These are phyloP conservation scores for Mongoloraphidia duomilia DNA, from an alignment of 2,888 invertebrate species.

Conservation along the genomic window DNA sequence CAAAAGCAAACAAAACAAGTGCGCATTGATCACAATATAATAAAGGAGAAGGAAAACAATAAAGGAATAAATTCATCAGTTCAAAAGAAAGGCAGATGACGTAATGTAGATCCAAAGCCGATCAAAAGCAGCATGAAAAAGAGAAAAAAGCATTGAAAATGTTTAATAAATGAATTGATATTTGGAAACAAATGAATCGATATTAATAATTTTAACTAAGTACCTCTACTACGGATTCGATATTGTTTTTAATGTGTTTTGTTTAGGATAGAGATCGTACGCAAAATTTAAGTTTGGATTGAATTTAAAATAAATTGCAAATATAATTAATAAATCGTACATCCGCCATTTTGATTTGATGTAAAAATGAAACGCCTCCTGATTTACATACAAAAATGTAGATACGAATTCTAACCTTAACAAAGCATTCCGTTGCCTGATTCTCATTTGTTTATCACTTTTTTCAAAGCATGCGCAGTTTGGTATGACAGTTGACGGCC, in stretches of 20 bases:
- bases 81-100: conserved; percentile 10
- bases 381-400: not conserved
- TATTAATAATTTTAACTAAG: too few relatives aligned
- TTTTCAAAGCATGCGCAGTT: too few relatives aligned
- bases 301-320: not conserved
- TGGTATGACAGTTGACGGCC: too few relatives aligned
- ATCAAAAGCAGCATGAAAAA: conserved; percentile 20
- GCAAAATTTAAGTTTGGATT: too few relatives aligned
- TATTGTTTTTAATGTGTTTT: too few relatives aligned
- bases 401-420: not conserved
- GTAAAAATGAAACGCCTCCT: too few relatives aligned
- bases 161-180: not conserved
- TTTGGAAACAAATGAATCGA: not conserved
- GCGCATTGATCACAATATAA: conserved; percentile 3
- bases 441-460: too few relatives aligned
- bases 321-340: not conserved
- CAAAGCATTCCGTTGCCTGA: not conserved
- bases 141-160: conserved; percentile 13
- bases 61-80: conserved; percentile 6
- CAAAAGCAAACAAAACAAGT: not conserved
- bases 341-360: not conserved
- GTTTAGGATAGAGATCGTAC: too few relatives aligned
- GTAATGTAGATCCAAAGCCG: conserved; percentile 10
- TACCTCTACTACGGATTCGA: too few relatives aligned
- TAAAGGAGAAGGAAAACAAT: conserved; percentile 6